phyloP scores from a whole-genome alignment of 2,797 vertebrate species.

The Natrix natrix region DNA sequence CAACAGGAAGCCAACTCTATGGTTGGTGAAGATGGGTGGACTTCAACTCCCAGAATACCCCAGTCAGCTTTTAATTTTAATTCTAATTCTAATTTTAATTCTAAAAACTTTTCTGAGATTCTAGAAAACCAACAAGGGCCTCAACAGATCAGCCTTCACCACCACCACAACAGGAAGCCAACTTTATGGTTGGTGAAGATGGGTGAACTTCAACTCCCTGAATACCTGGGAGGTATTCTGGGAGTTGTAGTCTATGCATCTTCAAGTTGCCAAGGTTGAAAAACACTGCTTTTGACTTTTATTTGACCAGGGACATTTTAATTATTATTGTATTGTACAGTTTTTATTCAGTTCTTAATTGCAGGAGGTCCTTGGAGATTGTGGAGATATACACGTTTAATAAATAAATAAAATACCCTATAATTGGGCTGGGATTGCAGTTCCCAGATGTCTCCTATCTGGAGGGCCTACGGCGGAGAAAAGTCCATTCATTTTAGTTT shows the following conservation, averaged over 20 bases:
- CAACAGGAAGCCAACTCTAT: not conserved
- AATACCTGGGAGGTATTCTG: not conserved
- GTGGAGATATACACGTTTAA: not conserved
- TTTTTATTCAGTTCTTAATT: not conserved
- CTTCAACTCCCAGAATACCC: no score
- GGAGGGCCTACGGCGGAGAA: not conserved
- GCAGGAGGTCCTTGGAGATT: not conserved
- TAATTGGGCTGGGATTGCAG: not conserved
- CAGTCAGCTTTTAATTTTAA: no score
- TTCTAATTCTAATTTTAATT: not conserved
- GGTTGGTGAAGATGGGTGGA: not conserved
- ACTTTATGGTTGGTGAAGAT: not conserved
- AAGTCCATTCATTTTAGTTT: not conserved
- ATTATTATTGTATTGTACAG: not conserved
- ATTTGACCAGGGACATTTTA: not conserved
- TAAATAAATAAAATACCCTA: not conserved
- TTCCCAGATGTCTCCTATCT: not conserved
- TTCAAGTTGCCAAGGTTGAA: not conserved
- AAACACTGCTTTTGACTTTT: not conserved
- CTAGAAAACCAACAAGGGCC: not conserved
- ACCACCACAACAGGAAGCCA: not conserved
- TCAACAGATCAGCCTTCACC: not conserved
- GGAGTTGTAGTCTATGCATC: not conserved
- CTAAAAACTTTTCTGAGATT: not conserved
- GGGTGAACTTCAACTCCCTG: no score